Conservation (phyloP, 2,113 vertebrate genomes). For the Ciconia maguari region DNA sequence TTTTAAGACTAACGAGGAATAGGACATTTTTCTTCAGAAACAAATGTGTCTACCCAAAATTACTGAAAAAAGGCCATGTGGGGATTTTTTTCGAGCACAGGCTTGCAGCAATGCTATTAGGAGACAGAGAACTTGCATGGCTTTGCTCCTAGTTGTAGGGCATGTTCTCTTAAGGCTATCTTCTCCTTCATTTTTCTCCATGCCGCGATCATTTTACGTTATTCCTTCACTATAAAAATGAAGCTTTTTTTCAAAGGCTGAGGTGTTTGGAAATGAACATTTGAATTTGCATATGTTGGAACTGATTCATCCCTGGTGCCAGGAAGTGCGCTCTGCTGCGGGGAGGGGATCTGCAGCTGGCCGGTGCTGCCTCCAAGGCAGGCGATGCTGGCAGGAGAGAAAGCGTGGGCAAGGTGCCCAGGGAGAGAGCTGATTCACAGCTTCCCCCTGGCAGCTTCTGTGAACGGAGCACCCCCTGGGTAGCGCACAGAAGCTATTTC, state of each 20-base stretch:
- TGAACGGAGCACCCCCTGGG: slow-evolving; percentile 12
- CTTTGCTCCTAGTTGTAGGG: background rate
- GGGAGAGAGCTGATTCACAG: slow-evolving; percentile 50
- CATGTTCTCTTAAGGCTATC: background rate
- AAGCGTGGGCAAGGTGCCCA: slow-evolving; percentile 45
- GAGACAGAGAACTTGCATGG: background rate
- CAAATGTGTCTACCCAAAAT: background rate
- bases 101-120: background rate
- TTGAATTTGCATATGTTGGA: slow-evolving; percentile 46
- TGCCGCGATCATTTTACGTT: background rate
- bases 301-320: slow-evolving; percentile 35
- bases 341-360: slow-evolving; percentile 49
- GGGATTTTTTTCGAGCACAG: background rate
- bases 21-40: background rate
- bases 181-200: background rate
- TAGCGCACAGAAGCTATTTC: slow-evolving; percentile 34
- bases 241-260: background rate
- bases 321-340: slow-evolving; percentile 1
- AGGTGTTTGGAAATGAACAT: slow-evolving; percentile 37
- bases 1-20: background rate
- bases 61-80: background rate
- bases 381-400: slow-evolving; percentile 35
- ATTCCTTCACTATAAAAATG: background rate
- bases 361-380: slow-evolving; percentile 27
- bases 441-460: slow-evolving; percentile 56